These are phyloP conservation scores for Caenorhabditis panamensis DNA, from an alignment of 2,888 invertebrate genomes.

Conservation along the genomic window DNA sequence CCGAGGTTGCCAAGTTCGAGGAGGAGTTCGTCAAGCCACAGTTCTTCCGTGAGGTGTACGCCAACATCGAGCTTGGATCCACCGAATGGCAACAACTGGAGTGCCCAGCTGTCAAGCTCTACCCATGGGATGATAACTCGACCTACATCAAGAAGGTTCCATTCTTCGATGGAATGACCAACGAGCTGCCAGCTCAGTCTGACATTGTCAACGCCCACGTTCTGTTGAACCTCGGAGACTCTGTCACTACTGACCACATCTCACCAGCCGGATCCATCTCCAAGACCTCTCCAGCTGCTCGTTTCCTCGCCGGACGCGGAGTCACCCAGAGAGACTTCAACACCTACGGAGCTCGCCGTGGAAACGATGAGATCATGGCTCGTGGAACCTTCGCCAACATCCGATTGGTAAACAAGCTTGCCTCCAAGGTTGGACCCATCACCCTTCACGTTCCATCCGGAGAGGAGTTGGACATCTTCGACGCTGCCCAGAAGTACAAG, in stretches of 20 bases:
- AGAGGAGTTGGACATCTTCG: conserved; percentile 91
- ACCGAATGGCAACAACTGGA: conserved; percentile 89
- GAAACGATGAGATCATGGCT: conserved; percentile 96
- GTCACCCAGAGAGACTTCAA: conserved; percentile 95
- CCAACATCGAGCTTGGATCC: conserved; percentile 86
- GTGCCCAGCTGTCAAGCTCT: conserved; percentile 88
- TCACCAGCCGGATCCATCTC: conserved; percentile 98
- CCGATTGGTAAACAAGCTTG: conserved; percentile 93
- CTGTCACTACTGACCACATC: conserved; percentile 98
- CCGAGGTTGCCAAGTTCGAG: conserved; percentile 90
- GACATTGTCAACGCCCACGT: conserved; percentile 88
- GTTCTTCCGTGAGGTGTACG: conserved; percentile 88
- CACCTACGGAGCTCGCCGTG: conserved; percentile 96
- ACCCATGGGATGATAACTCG: conserved; percentile 92
- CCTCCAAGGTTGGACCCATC: conserved; percentile 87
- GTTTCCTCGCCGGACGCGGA: conserved; percentile 84
- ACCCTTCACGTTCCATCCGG: conserved; percentile 92
- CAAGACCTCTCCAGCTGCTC: conserved; percentile 92
- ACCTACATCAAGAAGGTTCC: conserved; percentile 97
- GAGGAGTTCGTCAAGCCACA: conserved; percentile 92
- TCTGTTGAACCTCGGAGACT: conserved; percentile 92
- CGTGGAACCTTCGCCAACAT: conserved; percentile 99
- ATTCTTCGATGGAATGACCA: conserved; percentile 90
- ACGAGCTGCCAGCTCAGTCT: conserved; percentile 82
- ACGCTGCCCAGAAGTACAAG: conserved; percentile 92